A percentile compares a stretch with the other conserved stretches of the same genome.
Evolutionary conservation across 2,113 vertebrate genomes (phyloP).

Genomic region (Sturnira hondurensis): DNA sequence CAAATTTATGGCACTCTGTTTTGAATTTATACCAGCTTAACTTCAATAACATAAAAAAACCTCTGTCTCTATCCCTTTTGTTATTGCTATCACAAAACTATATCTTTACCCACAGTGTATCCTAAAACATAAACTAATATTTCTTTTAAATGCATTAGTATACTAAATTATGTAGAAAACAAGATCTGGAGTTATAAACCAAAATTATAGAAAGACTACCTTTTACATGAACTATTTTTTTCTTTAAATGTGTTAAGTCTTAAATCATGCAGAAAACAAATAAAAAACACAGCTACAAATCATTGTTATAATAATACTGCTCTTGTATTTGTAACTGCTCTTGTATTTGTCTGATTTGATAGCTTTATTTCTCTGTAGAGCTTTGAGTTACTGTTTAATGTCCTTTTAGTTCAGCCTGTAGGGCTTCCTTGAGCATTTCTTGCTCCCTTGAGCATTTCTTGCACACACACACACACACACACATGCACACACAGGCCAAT

Average conservation of each 20-base stretch:
- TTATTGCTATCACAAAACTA: constrained; percentile 17
- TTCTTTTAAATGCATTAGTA: background rate
- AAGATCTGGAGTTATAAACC: background rate
- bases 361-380: background rate
- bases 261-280: background rate
- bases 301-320: background rate
- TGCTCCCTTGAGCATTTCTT: background rate
- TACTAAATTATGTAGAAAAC: background rate
- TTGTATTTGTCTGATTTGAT: background rate
- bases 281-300: background rate
- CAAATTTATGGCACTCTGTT: background rate
- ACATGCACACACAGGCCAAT: too few relatives aligned
- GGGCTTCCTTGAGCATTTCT: background rate
- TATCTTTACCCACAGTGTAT: background rate
- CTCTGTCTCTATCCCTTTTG: background rate
- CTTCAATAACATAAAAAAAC: background rate
- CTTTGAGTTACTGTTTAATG: background rate
- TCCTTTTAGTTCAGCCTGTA: background rate
- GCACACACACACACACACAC: too few relatives aligned
- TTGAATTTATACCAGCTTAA: constrained; percentile 5
- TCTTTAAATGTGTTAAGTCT: background rate
- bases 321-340: background rate
- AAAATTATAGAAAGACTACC: background rate
- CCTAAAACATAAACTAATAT: background rate
- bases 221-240: background rate